A percentile compares a stretch with the other conserved stretches of the same genome.
Conservation (phyloP, 1,140 invertebrate genomes). For the Zaprionus taronus region DNA sequence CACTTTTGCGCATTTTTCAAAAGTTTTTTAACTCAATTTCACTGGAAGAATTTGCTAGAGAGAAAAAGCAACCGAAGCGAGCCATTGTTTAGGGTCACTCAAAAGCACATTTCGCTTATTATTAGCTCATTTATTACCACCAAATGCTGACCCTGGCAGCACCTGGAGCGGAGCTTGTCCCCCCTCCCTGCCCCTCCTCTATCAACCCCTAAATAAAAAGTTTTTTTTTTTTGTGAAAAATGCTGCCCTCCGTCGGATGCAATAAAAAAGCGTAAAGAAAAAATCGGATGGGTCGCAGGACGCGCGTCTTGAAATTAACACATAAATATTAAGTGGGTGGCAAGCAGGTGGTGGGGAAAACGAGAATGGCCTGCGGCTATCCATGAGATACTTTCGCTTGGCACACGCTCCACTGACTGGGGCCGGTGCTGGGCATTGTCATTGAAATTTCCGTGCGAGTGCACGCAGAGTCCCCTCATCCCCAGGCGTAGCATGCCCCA, state of each 20-base stretch:
- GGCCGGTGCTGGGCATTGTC: constrained; percentile 52
- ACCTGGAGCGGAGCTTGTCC: constrained; percentile 48
- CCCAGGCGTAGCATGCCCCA: neutral
- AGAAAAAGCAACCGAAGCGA: constrained; percentile 1
- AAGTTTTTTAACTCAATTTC: constrained; percentile 69
- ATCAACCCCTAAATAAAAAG: constrained; percentile 40
- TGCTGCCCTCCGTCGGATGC: constrained; percentile 46
- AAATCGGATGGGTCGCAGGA: constrained; percentile 35
- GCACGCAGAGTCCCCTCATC: constrained; percentile 53
- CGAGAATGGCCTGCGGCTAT: constrained; percentile 54
- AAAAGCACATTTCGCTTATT: constrained; percentile 84
- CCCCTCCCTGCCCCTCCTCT: neutral
- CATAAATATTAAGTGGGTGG: constrained; percentile 83
- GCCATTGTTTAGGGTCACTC: constrained; percentile 81
- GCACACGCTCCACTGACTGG: constrained; percentile 39
- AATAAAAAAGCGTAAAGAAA: constrained; percentile 45
- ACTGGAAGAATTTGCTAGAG: constrained; percentile 25
- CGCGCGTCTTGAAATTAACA: constrained; percentile 80
- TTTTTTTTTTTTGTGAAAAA: constrained; percentile 65
- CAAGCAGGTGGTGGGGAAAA: neutral
- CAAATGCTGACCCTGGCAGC: constrained; percentile 74
- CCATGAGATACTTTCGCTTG: constrained; percentile 60
- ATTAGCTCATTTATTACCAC: constrained; percentile 84
- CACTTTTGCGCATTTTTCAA: constrained; percentile 77
- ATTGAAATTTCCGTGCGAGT: constrained; percentile 81